Evolutionary conservation across 2,888 invertebrate genomes (phyloP), one percentile per base, ranked within the genome.

Genomic region (Bedellia somnulentella): DNA sequence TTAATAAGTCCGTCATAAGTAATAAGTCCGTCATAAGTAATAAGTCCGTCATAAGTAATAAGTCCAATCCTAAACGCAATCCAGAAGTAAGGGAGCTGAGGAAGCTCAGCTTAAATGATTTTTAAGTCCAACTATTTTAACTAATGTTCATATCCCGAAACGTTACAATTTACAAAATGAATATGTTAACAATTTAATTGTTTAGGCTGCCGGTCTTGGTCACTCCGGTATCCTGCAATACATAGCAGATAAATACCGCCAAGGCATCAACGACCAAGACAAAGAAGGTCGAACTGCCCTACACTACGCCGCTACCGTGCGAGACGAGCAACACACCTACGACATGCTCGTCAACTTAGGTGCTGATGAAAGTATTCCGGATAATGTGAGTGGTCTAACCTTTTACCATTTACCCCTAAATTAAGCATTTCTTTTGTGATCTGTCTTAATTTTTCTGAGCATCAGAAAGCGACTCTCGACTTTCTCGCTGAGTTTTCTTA

Each of bases 251-350:
- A 77, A 81, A 38, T 86, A 83, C 52, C 86, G 88, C 4, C 79
- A 82, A 49, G 81, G 86, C 2, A 77, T 87, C 15, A 80, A 81
- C 29, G 80, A 83, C 21, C 68, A 80, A 11, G 94, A 95, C 60
- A 83, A 83, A 47, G 89, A 93, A 36, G 93, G 93, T 13, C 80
- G 91, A 40, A 92, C 92, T 1, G 87, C 95, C 0, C 64, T 95
- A 27, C 94, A 95, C 63, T 95, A 91, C 62, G 89, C 93, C 0
- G 90, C 91, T 2, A 80, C 86, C 9, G 75, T 85, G 14, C 86
- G 87, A 52, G 91, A 92, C 45, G 87, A 86, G 31, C 85, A 83
- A 38, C 80, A 84, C 40, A 86, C 87, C 47, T 93, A 85, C 50
- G 83, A 88, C 46, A 81, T 88, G 31, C 79, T 96, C 8, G 80